A percentile compares a stretch with the other conserved stretches of the same genome.
These are phyloP conservation scores for Melieria omissa DNA, from an alignment of 2,888 invertebrate genomes.

Conservation along the genomic window DNA sequence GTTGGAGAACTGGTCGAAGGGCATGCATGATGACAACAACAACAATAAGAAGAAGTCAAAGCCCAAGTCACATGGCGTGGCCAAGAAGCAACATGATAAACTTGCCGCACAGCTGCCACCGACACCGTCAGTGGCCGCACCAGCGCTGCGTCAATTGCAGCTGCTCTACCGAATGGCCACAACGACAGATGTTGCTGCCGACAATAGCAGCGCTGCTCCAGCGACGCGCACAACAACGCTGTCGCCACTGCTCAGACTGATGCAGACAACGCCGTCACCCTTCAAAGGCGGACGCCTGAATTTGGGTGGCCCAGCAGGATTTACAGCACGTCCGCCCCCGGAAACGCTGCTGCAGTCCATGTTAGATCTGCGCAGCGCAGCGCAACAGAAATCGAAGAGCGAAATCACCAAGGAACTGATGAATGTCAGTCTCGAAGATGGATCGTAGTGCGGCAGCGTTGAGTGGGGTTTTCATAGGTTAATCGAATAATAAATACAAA, in stretches of 20 bases:
- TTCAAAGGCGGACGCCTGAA: slow-evolving; percentile 37
- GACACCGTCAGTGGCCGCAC: slow-evolving; percentile 1
- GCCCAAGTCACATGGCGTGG: slow-evolving; percentile 32
- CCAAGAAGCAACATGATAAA: slow-evolving; percentile 31
- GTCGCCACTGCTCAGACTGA: neutral
- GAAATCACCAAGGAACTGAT: slow-evolving; percentile 72
- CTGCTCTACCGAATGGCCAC: slow-evolving; percentile 62
- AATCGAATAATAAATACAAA: neutral
- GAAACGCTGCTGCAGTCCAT: slow-evolving; percentile 40
- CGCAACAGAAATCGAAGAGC: slow-evolving; percentile 61
- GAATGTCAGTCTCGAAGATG: slow-evolving; percentile 69
- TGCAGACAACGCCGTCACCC: slow-evolving; percentile 27
- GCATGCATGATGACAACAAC: slow-evolving; percentile 64
- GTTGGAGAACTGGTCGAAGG: slow-evolving; percentile 73
- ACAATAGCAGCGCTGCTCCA: neutral
- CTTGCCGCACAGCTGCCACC: neutral
- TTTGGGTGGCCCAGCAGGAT: slow-evolving; percentile 27
- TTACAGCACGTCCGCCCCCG: slow-evolving; percentile 46
- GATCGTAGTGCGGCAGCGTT: slow-evolving; percentile 19
- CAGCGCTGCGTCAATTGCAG: slow-evolving; percentile 55
- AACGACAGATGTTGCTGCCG: neutral
- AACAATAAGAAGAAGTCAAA: slow-evolving; percentile 25
- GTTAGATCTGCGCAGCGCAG: slow-evolving; percentile 29
- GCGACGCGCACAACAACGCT: slow-evolving; percentile 20
- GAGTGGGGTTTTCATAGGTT: neutral